A percentile compares a stretch with the other conserved stretches of the same genome.
phyloP scores from a whole-genome alignment of 2,797 vertebrate genomes.

The Urocyon cinereoargenteus region DNA sequence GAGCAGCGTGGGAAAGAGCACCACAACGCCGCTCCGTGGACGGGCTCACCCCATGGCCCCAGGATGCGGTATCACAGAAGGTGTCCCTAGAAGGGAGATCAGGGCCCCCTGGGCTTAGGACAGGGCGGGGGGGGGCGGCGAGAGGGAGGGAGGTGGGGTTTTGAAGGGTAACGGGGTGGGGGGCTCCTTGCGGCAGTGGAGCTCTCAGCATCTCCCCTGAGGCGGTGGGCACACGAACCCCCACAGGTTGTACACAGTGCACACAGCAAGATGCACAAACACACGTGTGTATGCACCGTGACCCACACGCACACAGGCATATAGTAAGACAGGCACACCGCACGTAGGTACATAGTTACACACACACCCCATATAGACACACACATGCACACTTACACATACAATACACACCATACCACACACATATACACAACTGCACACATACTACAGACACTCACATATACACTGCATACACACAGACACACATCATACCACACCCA shows the following conservation, averaged over 20 bases:
- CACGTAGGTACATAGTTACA: too few species aligned
- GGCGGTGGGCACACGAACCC: too few species aligned
- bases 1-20: background rate
- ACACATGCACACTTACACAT: background rate
- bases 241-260: background rate
- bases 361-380: too few species aligned
- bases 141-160: accelerated
- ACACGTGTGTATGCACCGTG: background rate
- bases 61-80: too few species aligned
- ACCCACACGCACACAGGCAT: background rate
- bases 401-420: background rate
- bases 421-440: background rate
- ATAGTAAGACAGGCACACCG: background rate
- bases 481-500: too few species aligned
- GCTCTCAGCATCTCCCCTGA: background rate
- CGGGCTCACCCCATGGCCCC: accelerated
- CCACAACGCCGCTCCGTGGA: accelerated
- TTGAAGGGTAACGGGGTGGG: background rate
- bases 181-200: background rate
- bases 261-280: background rate
- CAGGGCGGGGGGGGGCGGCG: accelerated
- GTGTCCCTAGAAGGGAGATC: background rate
- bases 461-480: too few species aligned
- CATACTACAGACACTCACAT: too few species aligned
- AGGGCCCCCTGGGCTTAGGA: too few species aligned